phyloP scores from a whole-genome alignment of 2,113 vertebrate species.

The Stercorarius parasiticus region DNA sequence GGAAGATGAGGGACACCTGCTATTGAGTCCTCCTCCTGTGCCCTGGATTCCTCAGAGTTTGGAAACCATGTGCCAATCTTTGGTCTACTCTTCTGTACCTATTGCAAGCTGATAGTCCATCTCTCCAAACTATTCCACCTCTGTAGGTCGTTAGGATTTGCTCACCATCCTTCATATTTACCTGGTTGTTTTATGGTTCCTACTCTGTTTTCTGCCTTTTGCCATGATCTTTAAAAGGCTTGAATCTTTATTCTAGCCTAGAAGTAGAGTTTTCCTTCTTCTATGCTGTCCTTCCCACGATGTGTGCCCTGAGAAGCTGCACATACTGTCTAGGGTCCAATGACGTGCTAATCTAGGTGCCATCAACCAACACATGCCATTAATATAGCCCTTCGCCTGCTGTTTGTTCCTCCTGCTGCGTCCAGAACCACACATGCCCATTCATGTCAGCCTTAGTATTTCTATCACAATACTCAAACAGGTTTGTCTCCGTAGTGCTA shows the following conservation, averaged over 20 bases:
- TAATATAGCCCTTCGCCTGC: neutral
- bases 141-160: neutral
- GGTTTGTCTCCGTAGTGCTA: neutral
- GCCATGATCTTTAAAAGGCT: neutral
- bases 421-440: neutral
- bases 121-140: neutral
- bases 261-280: neutral
- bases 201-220: neutral
- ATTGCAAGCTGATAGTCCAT: neutral
- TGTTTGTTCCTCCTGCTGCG: neutral
- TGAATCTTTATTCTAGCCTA: neutral
- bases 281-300: rapidly evolving
- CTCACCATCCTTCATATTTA: neutral
- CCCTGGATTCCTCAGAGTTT: neutral
- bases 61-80: neutral
- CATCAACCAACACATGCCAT: neutral
- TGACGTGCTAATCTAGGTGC: neutral
- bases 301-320: neutral
- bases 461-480: neutral
- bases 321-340: neutral
- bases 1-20: neutral
- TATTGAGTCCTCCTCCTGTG: neutral
- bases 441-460: neutral
- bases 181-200: neutral
- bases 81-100: neutral